phyloP scores from a whole-genome alignment of 2,797 vertebrate species.

The Potorous gilbertii region DNA sequence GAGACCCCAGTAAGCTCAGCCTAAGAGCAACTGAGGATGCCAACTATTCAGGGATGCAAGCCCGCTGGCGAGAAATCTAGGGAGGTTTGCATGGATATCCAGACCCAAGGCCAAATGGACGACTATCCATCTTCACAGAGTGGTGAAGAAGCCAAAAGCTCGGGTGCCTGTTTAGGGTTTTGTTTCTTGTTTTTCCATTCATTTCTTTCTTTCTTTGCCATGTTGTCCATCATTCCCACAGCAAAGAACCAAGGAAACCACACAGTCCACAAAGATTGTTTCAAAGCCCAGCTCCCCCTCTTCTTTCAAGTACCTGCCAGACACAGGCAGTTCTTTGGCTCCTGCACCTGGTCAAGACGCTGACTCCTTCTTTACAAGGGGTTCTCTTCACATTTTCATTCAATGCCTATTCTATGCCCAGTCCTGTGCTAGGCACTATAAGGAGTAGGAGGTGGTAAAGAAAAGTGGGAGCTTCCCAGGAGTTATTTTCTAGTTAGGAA shows the following conservation, averaged over 20 bases:
- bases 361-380: slow-evolving; percentile 53
- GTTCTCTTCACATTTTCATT: slow-evolving; percentile 15
- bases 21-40: slow-evolving; percentile 59
- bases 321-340: slow-evolving; percentile 66
- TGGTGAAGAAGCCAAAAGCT: slow-evolving; percentile 44
- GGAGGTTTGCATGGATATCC: slow-evolving; percentile 27
- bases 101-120: slow-evolving; percentile 56
- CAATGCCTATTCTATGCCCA: slow-evolving; percentile 3
- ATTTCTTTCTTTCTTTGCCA: slow-evolving; percentile 62
- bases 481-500: not conserved
- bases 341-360: slow-evolving; percentile 48
- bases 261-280: slow-evolving; percentile 50
- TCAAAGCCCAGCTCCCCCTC: slow-evolving; percentile 59
- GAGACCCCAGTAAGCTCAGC: not conserved
- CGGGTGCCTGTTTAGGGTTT: not conserved
- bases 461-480: not conserved
- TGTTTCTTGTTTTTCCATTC: not conserved
- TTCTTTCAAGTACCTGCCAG: slow-evolving; percentile 54
- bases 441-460: not conserved
- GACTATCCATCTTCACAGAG: not conserved
- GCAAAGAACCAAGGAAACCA: slow-evolving; percentile 52
- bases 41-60: slow-evolving; percentile 7
- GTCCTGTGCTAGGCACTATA: slow-evolving; percentile 4
- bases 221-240: slow-evolving; percentile 67
- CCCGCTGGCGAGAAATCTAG: slow-evolving; percentile 1